Conservation (phyloP, 2,888 invertebrate species). For the Microdon myrmicae region DNA sequence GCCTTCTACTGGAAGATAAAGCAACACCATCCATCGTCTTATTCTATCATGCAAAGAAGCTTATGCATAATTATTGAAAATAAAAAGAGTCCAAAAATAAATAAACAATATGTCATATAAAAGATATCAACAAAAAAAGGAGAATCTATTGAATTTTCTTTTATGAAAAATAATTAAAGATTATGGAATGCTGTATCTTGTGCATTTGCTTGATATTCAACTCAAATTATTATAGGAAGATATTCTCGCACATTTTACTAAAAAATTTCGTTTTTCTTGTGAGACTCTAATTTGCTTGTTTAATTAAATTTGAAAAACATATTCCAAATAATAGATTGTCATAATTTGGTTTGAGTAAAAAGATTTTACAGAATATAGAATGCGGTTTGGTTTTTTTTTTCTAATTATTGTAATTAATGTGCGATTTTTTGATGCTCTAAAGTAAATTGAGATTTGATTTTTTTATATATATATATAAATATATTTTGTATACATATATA, state of each 20-base stretch:
- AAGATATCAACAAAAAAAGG: too few species aligned
- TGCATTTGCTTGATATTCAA: constrained; percentile 16
- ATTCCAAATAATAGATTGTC: constrained; percentile 22
- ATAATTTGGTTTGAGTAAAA: too few species aligned
- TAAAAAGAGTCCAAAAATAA: constrained; percentile 15
- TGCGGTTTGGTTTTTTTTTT: too few species aligned
- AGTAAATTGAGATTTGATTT: too few species aligned
- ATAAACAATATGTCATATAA: too few species aligned
- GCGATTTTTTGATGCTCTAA: too few species aligned
- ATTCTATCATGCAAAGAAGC: constrained; percentile 31
- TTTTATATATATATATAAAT: too few species aligned
- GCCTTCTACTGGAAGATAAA: constrained; percentile 14
- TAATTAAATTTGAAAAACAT: constrained; percentile 21
- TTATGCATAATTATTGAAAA: constrained; percentile 10
- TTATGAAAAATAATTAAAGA: constrained; percentile 28
- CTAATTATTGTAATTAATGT: too few species aligned
- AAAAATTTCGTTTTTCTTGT: constrained; percentile 8
- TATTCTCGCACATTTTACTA: constrained; percentile 15
- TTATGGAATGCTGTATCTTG: constrained; percentile 31
- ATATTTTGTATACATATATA: constrained; percentile 14
- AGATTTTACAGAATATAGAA: not conserved
- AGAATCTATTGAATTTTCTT: too few species aligned
- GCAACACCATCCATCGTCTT: too few species aligned
- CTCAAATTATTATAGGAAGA: constrained; percentile 20
- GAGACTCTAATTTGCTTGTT: constrained; percentile 26